These are phyloP conservation scores for Cairina moschata DNA, from an alignment of 2,113 vertebrate species.

Conservation along the genomic window DNA sequence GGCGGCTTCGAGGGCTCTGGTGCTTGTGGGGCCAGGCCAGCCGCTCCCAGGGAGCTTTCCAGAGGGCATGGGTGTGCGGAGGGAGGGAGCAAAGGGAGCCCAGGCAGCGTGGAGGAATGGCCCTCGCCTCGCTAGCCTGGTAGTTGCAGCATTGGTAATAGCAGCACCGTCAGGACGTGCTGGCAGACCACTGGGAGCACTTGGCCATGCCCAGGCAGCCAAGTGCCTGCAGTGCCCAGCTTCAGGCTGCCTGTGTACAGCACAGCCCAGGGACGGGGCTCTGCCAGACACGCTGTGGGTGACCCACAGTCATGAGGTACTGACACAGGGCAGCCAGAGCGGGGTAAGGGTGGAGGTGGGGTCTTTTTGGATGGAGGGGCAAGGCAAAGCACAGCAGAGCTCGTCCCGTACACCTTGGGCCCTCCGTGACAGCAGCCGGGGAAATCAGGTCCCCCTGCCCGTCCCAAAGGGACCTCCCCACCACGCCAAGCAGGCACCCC, in stretches of 20 bases:
- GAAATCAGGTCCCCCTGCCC: not conserved
- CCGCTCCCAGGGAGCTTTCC: not conserved
- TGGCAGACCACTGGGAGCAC: not conserved
- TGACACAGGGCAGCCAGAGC: no score
- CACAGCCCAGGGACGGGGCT: not conserved
- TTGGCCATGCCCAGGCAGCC: fast-evolving
- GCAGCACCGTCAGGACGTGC: not conserved
- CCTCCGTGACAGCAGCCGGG: fast-evolving
- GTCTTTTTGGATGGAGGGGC: not conserved
- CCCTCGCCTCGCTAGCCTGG: not conserved
- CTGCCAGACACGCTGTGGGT: no score
- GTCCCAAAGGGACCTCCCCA: not conserved
- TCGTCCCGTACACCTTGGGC: not conserved
- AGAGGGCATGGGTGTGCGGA: not conserved
- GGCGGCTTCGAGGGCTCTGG: not conserved
- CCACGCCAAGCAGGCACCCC: fast-evolving
- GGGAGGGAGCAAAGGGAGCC: not conserved
- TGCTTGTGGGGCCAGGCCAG: not conserved
- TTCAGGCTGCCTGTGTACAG: not conserved
- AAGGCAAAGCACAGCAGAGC: not conserved
- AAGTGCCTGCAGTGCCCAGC: not conserved
- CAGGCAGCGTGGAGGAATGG: not conserved
- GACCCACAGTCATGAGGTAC: no score
- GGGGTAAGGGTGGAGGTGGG: fast-evolving
- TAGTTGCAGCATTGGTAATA: not conserved